Evolutionary conservation across 92 coral and sea anemone genomes (phyloP).

Genomic region (Ricordea florida): DNA sequence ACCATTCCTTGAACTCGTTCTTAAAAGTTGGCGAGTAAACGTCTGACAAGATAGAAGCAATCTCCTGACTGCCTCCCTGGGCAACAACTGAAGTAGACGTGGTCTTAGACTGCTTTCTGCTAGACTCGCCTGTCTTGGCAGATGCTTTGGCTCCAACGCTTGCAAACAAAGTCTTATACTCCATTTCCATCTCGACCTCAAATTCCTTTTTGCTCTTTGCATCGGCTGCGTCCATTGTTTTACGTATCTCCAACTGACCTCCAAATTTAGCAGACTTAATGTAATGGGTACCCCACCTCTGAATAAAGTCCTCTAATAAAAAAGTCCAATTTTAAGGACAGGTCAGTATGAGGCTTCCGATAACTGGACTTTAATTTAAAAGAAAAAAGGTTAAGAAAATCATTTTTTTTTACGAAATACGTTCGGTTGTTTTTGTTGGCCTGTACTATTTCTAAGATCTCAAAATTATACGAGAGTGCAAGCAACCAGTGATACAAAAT

Average conservation of each 20-base stretch:
- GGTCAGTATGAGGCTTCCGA: too few relatives aligned
- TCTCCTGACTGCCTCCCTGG: conserved; percentile 18
- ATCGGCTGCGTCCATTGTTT: conserved; percentile 8
- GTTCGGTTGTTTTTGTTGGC: too few relatives aligned
- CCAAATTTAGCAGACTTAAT: conserved; percentile 45
- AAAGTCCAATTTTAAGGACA: too few relatives aligned
- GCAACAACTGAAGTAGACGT: conserved; percentile 31
- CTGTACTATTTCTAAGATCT: too few relatives aligned
- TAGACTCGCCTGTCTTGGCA: background rate
- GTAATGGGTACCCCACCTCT: conserved; percentile 39
- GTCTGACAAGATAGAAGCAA: conserved; percentile 20
- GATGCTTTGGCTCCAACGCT: conserved; percentile 34
- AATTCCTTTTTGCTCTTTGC: conserved; percentile 3
- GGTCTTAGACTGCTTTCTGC: conserved; percentile 1
- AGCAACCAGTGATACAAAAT: too few relatives aligned
- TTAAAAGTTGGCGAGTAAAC: conserved; percentile 25
- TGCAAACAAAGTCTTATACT: conserved; percentile 25
- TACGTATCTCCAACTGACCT: conserved; percentile 40
- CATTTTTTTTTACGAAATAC: too few relatives aligned
- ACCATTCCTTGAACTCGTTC: conserved; percentile 35
- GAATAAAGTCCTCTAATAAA: conserved; percentile 20
- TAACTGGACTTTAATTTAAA: too few relatives aligned
- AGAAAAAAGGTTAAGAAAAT: too few relatives aligned
- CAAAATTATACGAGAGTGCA: too few relatives aligned
- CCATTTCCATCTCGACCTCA: conserved; percentile 32